Evolutionary conservation across 2,888 invertebrate genomes (phyloP).

Genomic region (Phanerotoma sp.): DNA sequence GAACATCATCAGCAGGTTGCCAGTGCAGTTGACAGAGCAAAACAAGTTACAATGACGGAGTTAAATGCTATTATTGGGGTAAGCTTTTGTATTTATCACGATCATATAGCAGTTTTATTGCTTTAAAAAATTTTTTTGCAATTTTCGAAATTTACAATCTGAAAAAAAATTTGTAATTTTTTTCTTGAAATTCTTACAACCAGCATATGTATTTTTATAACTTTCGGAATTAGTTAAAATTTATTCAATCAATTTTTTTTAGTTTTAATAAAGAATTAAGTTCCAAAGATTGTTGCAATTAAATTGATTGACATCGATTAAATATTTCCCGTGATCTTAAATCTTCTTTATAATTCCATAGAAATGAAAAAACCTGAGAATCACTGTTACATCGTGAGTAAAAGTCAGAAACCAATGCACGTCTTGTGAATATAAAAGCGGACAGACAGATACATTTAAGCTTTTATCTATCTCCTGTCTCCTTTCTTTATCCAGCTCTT

Average conservation of each 20-base stretch:
- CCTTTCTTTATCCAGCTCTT: constrained; percentile 22
- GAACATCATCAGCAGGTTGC: constrained; percentile 93
- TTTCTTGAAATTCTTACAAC: no score
- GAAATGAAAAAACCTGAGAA: constrained; percentile 19
- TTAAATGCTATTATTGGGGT: constrained; percentile 93
- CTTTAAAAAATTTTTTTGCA: no score
- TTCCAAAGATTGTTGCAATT: no score
- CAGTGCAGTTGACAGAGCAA: constrained; percentile 89
- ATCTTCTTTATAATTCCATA: constrained; percentile 7
- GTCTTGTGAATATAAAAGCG: constrained; percentile 53
- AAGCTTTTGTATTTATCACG: no score
- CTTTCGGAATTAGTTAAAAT: no score
- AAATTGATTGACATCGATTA: no score
- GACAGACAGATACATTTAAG: constrained; percentile 45
- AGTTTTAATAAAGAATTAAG: no score
- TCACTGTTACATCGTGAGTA: constrained; percentile 5
- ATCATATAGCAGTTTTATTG: no score
- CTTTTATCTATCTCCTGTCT: constrained; percentile 18
- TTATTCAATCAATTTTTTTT: no score
- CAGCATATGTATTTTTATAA: no score
- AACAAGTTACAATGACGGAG: constrained; percentile 94
- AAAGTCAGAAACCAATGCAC: constrained; percentile 48
- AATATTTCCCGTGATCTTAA: background rate
- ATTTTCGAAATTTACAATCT: no score
- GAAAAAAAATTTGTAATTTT: no score